A percentile compares a stretch with the other conserved stretches of the same genome.
Conservation (phyloP, 1,140 invertebrate genomes). For the Mamestra configurata region DNA sequence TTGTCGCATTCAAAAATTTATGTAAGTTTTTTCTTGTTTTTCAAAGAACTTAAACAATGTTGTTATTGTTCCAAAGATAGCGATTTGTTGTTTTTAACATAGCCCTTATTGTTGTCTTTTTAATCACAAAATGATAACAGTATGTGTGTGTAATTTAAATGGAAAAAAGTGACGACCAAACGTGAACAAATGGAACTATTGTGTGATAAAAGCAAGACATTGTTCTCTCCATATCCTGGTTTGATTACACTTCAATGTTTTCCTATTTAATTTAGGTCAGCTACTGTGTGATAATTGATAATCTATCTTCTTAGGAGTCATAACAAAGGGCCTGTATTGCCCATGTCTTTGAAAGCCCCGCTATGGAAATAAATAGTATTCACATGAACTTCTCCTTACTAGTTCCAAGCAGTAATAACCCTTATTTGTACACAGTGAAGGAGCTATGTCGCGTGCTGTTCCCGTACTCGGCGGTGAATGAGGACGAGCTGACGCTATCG, state of each 20-base stretch:
- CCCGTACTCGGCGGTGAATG: constrained; percentile 96
- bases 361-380: too few species aligned
- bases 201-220: background rate
- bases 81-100: background rate
- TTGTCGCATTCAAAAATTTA: background rate
- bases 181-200: constrained; percentile 1
- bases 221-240: background rate
- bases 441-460: constrained; percentile 96
- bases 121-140: constrained; percentile 21
- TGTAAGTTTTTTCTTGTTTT: background rate
- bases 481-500: constrained; percentile 96
- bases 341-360: background rate
- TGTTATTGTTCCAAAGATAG: background rate
- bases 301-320: too few species aligned
- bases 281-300: too few species aligned
- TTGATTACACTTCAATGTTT: background rate
- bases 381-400: background rate
- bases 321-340: too few species aligned
- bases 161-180: background rate
- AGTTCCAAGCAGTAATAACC: background rate
- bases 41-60: background rate
- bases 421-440: constrained; percentile 79
- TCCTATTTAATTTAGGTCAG: background rate
- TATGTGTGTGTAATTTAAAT: background rate
- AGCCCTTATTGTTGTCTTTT: background rate